Evolutionary conservation across 1,140 invertebrate genomes (phyloP).

Genomic region (Tetramorium simillimum): DNA sequence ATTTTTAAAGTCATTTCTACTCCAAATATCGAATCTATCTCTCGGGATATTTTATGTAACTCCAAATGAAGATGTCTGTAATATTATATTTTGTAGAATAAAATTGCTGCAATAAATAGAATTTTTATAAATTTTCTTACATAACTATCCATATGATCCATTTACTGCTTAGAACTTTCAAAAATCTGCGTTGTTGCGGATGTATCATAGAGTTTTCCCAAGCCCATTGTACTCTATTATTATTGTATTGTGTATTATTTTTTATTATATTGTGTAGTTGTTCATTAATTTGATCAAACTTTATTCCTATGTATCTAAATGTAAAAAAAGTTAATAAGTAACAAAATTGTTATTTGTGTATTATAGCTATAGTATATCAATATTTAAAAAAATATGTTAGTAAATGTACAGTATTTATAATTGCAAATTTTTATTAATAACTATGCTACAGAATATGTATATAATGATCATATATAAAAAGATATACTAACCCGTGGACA

Average conservation of each 20-base stretch:
- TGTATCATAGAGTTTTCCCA: background rate
- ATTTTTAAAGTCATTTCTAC: conserved; percentile 25
- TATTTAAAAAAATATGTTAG: background rate
- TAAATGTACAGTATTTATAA: background rate
- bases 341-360: background rate
- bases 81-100: background rate
- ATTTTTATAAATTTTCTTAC: background rate
- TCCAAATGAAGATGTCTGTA: conserved; percentile 29
- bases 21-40: conserved; percentile 12
- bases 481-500: background rate
- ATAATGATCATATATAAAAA: background rate
- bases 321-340: background rate
- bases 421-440: background rate
- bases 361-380: background rate
- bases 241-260: background rate
- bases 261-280: background rate
- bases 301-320: background rate
- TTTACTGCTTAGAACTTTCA: background rate
- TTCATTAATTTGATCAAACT: conserved; percentile 17
- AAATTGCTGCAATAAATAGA: background rate
- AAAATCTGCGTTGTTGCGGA: background rate
- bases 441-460: background rate
- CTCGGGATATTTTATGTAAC: conserved; percentile 25
- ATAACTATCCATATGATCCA: background rate
- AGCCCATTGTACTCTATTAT: background rate